A percentile compares a stretch with the other conserved stretches of the same genome.
Conservation (phyloP, 2,113 vertebrate species). For the Thermophis baileyi region DNA sequence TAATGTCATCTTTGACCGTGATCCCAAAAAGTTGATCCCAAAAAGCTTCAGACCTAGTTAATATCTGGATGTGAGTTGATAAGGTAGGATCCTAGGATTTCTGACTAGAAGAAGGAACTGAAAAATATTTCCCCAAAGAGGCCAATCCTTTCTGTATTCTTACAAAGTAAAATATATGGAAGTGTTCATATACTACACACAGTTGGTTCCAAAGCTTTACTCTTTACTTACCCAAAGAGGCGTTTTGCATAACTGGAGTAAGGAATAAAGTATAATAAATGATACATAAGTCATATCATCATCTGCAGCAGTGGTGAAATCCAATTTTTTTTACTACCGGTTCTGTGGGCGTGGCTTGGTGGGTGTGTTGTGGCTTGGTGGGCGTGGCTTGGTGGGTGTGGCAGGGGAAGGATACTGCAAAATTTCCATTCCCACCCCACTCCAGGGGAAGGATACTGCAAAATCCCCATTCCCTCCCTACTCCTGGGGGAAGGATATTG, state of each 20-base stretch:
- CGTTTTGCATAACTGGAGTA: not conserved
- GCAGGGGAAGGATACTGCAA: too few species aligned
- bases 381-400: too few species aligned
- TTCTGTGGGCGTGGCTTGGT: too few species aligned
- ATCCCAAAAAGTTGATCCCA: not conserved
- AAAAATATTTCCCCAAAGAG: not conserved
- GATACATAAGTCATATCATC: too few species aligned
- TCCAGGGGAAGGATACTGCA: too few species aligned
- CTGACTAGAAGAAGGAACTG: not conserved
- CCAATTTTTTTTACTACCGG: too few species aligned
- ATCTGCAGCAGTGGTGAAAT: too few species aligned
- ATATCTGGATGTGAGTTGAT: not conserved
- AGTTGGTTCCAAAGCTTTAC: not conserved
- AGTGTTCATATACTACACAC: not conserved
- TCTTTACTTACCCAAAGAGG: not conserved
- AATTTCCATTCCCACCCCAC: too few species aligned
- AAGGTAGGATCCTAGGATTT: not conserved
- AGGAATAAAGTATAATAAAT: not conserved
- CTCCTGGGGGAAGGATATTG: too few species aligned
- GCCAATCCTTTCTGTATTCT: not conserved
- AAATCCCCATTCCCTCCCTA: too few species aligned
- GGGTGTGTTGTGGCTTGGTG: too few species aligned
- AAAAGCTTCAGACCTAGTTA: not conserved
- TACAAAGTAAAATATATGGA: not conserved
- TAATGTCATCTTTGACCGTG: not conserved